Base-by-base conservation (phyloP, 2,797 vertebrate genomes). In the Atherinosoma microstoma region DNA sequence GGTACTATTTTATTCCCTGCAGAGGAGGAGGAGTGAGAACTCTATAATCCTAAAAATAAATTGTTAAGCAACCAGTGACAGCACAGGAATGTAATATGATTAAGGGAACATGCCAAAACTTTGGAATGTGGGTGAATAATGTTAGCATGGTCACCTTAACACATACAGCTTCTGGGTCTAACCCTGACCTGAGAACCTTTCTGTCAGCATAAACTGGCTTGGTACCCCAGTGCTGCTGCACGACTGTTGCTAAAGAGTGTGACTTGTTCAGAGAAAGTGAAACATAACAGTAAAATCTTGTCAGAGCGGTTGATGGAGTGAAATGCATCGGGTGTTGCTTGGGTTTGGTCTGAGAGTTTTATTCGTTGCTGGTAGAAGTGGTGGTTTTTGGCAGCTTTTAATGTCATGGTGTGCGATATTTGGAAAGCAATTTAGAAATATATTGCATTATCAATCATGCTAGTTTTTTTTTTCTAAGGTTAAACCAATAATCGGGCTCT, bases 281-380 rank as follows among this genome's bases (percentile, higher is more conserved):
- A 47, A 69, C 34, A 49, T 13, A 61, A 56, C 79, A 64, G 72
- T 80, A 32, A 81, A 2, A 24, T 75, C 53, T 74, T 20, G 45
- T 72, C 45, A 64, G n/a, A 38, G 65, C 34, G 63, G 58, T 73
- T 67, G 77, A 82, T 78, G 69, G 64, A 67, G 58, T 71, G 4
- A 34, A 70, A 60, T 35, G 42, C 29, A 62, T 57, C 38, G 58
- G 49, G 58, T 63, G 73, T 73, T 78, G 66, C 42, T 35, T 53
- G 24, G 40, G 10, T 84, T 77, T 75, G 40, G 18, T 49, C 47
- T 72, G 68, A 68, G 68, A 64, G 79, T 74, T 67, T 54, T 49
- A 47, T 3, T 4, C 34, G 4, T 58, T 47, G 40, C 58, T 63
- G 74, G 68, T 59, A 82, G 73, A 47, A 70, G n/a, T 35, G 29